Evolutionary conservation across 2,797 vertebrate genomes (phyloP).

Genomic region (Sternarchorhynchus goeldii): DNA sequence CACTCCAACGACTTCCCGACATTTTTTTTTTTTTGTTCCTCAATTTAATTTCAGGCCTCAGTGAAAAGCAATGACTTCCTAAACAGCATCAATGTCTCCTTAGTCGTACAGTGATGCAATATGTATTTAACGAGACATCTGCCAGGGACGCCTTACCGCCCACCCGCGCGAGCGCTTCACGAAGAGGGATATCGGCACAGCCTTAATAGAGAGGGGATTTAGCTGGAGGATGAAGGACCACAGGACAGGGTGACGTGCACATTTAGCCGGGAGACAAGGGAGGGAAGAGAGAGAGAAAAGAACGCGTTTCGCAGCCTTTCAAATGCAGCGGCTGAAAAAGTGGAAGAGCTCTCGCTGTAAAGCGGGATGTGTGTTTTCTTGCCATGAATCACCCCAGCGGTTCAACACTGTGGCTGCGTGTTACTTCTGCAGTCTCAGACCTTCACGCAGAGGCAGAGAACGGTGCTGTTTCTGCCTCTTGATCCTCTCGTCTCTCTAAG

Average conservation of each 20-base stretch:
- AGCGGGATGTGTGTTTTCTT: not conserved
- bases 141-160: slow-evolving; percentile 41
- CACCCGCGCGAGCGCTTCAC: slow-evolving; percentile 25
- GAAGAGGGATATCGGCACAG: slow-evolving; percentile 12
- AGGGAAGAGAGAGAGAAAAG: not conserved
- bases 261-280: not conserved
- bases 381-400: not conserved
- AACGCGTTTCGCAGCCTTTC: slow-evolving; percentile 1
- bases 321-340: not conserved
- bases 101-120: slow-evolving; percentile 45
- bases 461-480: too few relatives aligned
- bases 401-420: too few relatives aligned
- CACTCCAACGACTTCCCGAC: slow-evolving; percentile 40
- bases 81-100: slow-evolving; percentile 54
- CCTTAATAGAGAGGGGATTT: slow-evolving; percentile 12
- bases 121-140: slow-evolving; percentile 59
- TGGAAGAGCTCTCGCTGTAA: not conserved
- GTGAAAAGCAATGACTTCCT: slow-evolving; percentile 63
- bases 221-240: slow-evolving; percentile 21
- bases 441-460: too few relatives aligned
- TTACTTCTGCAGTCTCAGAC: too few relatives aligned
- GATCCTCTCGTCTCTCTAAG: too few relatives aligned
- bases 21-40: slow-evolving; percentile 56
- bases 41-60: slow-evolving; percentile 72
- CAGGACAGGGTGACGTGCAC: slow-evolving; percentile 18